Percentiles rank a stretch among this genome's conserved stretches.
Evolutionary conservation across 2,113 vertebrate species (phyloP).

Genomic region (Perca flavescens): DNA sequence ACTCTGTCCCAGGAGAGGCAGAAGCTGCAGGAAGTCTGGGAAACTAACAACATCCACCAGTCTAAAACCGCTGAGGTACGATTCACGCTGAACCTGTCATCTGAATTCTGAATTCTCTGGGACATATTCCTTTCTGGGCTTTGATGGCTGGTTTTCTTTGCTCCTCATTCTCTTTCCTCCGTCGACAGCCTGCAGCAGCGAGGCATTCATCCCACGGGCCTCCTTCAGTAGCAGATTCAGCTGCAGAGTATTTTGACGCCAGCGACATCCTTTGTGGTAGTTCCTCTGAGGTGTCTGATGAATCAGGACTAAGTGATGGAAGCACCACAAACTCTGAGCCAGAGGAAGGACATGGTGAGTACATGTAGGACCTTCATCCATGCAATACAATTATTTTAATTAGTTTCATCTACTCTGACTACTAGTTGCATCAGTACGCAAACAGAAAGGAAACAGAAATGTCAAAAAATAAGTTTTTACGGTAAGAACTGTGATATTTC

Average conservation of each 20-base stretch:
- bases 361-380: too few species aligned
- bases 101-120: background rate
- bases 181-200: slow-evolving; percentile 68
- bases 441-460: background rate
- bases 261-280: slow-evolving; percentile 88
- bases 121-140: fast-evolving
- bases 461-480: background rate
- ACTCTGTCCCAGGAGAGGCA: slow-evolving; percentile 81
- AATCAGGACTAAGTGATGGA: slow-evolving; percentile 89
- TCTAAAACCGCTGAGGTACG: slow-evolving; percentile 75
- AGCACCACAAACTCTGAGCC: slow-evolving; percentile 90
- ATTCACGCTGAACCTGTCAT: background rate
- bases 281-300: slow-evolving; percentile 91
- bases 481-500: background rate
- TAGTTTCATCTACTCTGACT: background rate
- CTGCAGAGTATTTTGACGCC: slow-evolving; percentile 93
- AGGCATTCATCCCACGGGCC: slow-evolving; percentile 63
- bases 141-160: background rate
- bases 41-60: slow-evolving; percentile 67
- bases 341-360: slow-evolving; percentile 81
- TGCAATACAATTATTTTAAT: too few species aligned
- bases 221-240: slow-evolving; percentile 88
- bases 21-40: slow-evolving; percentile 80
- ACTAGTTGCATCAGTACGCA: background rate
- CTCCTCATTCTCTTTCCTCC: background rate